Base-by-base conservation (phyloP, 1,140 invertebrate genomes). In the Prorops nasuta region DNA sequence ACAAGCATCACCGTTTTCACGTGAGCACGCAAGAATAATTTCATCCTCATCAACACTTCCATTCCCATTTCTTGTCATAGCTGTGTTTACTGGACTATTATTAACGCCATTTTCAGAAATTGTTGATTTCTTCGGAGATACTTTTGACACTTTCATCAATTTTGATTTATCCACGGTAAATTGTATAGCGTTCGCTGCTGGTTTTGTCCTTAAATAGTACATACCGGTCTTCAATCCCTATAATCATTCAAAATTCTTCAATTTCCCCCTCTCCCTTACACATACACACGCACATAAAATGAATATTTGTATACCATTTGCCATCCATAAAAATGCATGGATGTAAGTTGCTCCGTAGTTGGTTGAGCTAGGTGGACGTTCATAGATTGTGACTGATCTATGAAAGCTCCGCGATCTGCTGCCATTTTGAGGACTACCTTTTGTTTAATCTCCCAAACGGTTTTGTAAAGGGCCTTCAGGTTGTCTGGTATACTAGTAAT, bases 241-340 rank as follows among this genome's bases (percentile, higher is more conserved):
- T 50, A 16, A 35, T 24, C n/a, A 9, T 16, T 28, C 24, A 28
- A 28, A 28, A 28, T 28, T 10, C 24, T 28, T 6, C n/a, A n/a
- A n/a, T n/a, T n/a, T n/a, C n/a, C n/a, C n/a, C n/a, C n/a, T n/a
- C n/a, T n/a, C n/a, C n/a, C n/a, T n/a, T n/a, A n/a, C n/a, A n/a
- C n/a, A n/a, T n/a, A n/a, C 4, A 6, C 4, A 28, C 10, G 24
- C 10, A 28, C 4, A 28, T 28, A 28, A 28, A 10, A 6, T 28
- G 24, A 28, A 28, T 28, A n/a, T n/a, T n/a, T n/a, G 24, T 28
- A 28, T 78, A 88, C 94, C 72, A 88, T 82, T 81, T 93, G 90
- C 97, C 97, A 99, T 0, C 90, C 93, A 76, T 95, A 94, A 75
- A 99, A 99, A 74, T 99, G 97, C 86, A 99, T 98, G 6, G 96